Evolutionary conservation across 2,888 invertebrate genomes (phyloP), one percentile per base, ranked within the genome.

Genomic region (Rhopalosiphum nymphaeae): DNA sequence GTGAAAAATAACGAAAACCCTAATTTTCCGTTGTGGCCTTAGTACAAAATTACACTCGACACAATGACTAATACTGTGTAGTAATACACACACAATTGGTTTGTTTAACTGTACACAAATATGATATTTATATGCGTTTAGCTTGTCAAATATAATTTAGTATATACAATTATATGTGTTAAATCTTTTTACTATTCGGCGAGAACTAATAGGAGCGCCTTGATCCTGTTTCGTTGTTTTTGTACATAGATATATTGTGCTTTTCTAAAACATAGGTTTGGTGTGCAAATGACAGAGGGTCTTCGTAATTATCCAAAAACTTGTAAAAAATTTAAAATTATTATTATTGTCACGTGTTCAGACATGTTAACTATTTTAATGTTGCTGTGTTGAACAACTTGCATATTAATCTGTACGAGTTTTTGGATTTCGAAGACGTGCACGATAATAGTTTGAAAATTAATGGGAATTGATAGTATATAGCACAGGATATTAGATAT

Each of bases 391-490:
- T n/a, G 4, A 29, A 88, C 25, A 53, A 36, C 88, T 42, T n/a
- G 53, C 25, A 53, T 16, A 26, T 89, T 10, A 21, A 61, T 87
- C 29, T 61, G 29, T 67, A 94, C 94, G 94, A 94, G 67, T 94
- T 94, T 94, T n/a, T n/a, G 86, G 91, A 94, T 67, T n/a, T 44
- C 86, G 86, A 86, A 94, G 86, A 91, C 94, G 94, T 94, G 94
- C 90, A 53, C 90, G 86, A 90, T 86, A 90, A 44, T 53, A 92
- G 67, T 42, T 67, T 57, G 89, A 91, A 94, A 91, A 91, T 91
- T 49, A 57, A 78, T 26, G 67, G 44, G 13, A 53, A 49, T 49
- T 89, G 25, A 90, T 86, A 84, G 84, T 44, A 46, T 89, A 56
- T 42, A 46, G 25, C 42, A 53, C 84, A 93, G 36, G 44, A 85